Base-by-base conservation (phyloP, 2,888 invertebrate genomes). In the Polymixis flavicincta region DNA sequence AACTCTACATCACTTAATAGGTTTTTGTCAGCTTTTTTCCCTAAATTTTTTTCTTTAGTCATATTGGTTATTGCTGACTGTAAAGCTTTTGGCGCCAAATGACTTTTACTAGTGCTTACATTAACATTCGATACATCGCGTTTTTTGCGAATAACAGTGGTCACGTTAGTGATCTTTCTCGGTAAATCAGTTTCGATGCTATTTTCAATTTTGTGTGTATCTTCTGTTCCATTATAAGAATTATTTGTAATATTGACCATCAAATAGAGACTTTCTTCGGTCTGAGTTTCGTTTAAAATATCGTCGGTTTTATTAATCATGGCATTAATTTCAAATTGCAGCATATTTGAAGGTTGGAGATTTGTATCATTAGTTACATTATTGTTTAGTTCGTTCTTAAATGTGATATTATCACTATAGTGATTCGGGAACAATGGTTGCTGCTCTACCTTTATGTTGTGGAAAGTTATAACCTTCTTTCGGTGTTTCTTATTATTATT, bases 111-210 rank as follows among this genome's bases (percentile, higher is more conserved):
- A 59, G 57, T 11, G 69, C 52, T 61, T 61, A 22, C n/a, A 65
- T 72, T 74, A 66, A 67, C 60, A 48, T 64, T 78, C 22, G 70
- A 52, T 32, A 87, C 78, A 61, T 92, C 91, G 37, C 95, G 92
- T 89, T 93, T 95, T 76, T 85, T 86, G 32, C 94, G 91, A 57
- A 81, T 65, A 79, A 81, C 81, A 60, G 90, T 91, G n/a, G 91
- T 91, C 19, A 74, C 76, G 81, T 91, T 93, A 9, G 77, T 74
- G 19, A 77, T 80, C 9, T 74, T 82, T 80, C 85, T 92, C 32
- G 85, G 85, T 54, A 89, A 91, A 71, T 94, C 95, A 22, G 88
- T 89, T 90, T 95, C 95, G 70, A 95, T 94, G 76, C 94, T 95
- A 76, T 95, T 95, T 84, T 92, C 94, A 45, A 83, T 87, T 86